These are phyloP conservation scores for Microctenopoma stevenorrisi DNA, from an alignment of 2,797 vertebrate genomes.

Conservation along the genomic window DNA sequence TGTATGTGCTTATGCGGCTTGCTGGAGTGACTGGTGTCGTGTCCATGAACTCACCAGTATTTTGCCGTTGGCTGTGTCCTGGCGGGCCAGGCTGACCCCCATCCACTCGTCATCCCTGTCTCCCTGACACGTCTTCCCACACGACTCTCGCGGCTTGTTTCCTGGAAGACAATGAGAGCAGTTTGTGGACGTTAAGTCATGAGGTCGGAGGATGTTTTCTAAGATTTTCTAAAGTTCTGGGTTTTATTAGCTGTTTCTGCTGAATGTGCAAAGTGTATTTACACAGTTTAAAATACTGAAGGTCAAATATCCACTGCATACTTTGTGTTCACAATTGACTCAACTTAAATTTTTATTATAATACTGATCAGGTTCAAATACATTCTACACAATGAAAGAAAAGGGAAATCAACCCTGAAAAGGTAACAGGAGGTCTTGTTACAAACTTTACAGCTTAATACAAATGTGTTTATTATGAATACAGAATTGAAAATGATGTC, in stretches of 20 bases:
- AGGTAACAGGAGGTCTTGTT: no score
- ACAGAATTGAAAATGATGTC: no score
- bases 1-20: constrained; percentile 53
- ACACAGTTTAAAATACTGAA: constrained; percentile 14
- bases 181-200: constrained; percentile 59
- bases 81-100: constrained; percentile 96
- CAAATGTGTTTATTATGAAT: neutral
- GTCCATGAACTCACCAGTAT: constrained; percentile 89
- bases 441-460: neutral
- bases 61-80: constrained; percentile 88
- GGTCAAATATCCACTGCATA: neutral
- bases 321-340: neutral
- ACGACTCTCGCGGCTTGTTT: constrained; percentile 87
- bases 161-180: constrained; percentile 81
- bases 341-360: no score
- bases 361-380: neutral
- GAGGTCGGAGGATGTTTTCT: constrained; percentile 46
- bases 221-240: constrained; percentile 8
- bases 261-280: constrained; percentile 20
- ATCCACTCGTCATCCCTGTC: constrained; percentile 97
- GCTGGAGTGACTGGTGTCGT: constrained; percentile 5
- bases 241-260: constrained; percentile 23
- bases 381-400: neutral
- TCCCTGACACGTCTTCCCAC: constrained; percentile 96
- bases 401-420: neutral